These are phyloP conservation scores for Hypotaenidia okinawae DNA, from an alignment of 2,797 vertebrate species.

Conservation along the genomic window DNA sequence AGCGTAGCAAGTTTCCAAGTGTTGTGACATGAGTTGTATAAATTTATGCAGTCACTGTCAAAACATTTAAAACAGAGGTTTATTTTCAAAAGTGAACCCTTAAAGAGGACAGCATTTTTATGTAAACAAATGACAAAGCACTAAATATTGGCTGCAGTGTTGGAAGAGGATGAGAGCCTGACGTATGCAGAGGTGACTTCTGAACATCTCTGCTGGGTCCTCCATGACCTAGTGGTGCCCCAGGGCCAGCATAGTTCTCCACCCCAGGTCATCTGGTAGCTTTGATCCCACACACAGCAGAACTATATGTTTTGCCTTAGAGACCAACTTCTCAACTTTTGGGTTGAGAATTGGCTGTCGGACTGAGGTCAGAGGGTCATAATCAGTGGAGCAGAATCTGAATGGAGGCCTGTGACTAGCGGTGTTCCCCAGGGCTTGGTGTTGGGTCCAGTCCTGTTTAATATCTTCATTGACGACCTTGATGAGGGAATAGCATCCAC, in stretches of 20 bases:
- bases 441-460: too few relatives aligned
- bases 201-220: background rate
- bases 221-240: background rate
- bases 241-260: background rate
- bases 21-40: constrained; percentile 14
- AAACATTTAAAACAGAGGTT: constrained; percentile 39
- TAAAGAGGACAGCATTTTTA: constrained; percentile 12
- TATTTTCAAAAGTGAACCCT: constrained; percentile 46
- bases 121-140: constrained; percentile 29
- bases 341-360: too few relatives aligned
- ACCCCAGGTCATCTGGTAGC: background rate
- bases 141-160: background rate
- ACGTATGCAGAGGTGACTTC: background rate
- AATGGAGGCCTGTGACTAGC: too few relatives aligned
- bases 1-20: constrained; percentile 18
- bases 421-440: too few relatives aligned
- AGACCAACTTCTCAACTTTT: background rate
- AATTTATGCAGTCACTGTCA: constrained; percentile 42
- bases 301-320: background rate
- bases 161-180: background rate
- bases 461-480: too few relatives aligned
- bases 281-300: background rate
- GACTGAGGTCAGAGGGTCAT: too few relatives aligned
- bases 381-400: too few relatives aligned
- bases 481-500: too few relatives aligned